phyloP scores from a whole-genome alignment of 1,140 invertebrate genomes.

The Heliothis virescens region DNA sequence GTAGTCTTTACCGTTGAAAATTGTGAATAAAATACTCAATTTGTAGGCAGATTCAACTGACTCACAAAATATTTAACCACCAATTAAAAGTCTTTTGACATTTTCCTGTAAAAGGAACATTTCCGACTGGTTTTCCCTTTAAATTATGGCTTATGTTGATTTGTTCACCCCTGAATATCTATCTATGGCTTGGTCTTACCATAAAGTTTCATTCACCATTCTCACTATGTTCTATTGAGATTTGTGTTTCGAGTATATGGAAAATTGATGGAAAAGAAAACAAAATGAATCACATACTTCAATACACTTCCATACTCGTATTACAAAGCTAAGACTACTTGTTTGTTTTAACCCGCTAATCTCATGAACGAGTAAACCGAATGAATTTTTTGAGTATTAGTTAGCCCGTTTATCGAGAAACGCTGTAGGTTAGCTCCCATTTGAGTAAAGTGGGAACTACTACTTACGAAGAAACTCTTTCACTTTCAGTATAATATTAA shows the following conservation, averaged over 20 bases:
- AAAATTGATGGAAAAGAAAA: neutral
- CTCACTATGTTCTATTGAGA: neutral
- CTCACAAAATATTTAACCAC: neutral
- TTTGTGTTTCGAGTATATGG: neutral
- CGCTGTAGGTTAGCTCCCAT: too few species aligned
- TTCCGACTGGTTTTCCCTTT: neutral
- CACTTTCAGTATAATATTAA: too few species aligned
- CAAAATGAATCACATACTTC: too few species aligned
- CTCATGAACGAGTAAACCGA: too few species aligned
- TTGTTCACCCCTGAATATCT: constrained; percentile 27
- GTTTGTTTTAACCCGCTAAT: too few species aligned
- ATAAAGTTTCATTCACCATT: neutral
- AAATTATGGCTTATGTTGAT: neutral
- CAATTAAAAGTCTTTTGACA: neutral
- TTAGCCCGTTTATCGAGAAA: too few species aligned
- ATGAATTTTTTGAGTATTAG: too few species aligned
- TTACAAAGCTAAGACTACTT: too few species aligned
- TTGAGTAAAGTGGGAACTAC: too few species aligned
- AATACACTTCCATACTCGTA: too few species aligned
- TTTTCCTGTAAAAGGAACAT: neutral
- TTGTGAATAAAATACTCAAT: neutral
- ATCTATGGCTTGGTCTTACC: neutral
- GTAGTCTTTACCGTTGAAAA: neutral
- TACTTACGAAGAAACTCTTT: too few species aligned
- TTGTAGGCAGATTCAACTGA: neutral